phyloP scores from a whole-genome alignment of 2,113 vertebrate species.

The Acanthochromis polyacanthus region DNA sequence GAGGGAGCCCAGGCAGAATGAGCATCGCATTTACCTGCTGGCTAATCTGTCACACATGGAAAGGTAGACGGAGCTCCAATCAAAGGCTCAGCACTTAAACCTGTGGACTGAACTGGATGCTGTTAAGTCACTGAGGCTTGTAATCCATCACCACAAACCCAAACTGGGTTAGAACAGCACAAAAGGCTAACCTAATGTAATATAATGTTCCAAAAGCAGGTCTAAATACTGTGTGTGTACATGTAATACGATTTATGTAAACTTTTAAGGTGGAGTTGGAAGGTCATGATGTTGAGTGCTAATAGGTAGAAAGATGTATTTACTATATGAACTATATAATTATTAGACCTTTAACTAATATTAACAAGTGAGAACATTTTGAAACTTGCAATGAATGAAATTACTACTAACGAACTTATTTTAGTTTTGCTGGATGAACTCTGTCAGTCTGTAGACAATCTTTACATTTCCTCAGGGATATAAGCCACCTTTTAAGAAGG shows the following conservation, averaged over 20 bases:
- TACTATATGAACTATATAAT: no score
- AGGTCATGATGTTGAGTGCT: not conserved
- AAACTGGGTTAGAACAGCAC: not conserved
- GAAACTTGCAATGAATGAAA: not conserved
- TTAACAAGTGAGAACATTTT: not conserved
- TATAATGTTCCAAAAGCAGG: not conserved
- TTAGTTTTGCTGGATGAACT: no score
- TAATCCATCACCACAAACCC: slow-evolving; percentile 1
- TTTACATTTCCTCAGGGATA: slow-evolving; percentile 5
- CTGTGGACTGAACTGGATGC: not conserved
- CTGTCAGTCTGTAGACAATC: not conserved
- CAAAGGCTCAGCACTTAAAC: not conserved
- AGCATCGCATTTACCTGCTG: slow-evolving; percentile 53
- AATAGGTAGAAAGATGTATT: not conserved
- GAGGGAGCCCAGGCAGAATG: slow-evolving; percentile 61
- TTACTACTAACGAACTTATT: not conserved
- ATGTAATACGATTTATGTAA: not conserved
- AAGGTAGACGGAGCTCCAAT: slow-evolving; percentile 42
- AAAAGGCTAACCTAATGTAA: not conserved
- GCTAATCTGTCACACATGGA: slow-evolving; percentile 65
- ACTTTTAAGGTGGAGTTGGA: not conserved
- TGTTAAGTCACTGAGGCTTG: not conserved
- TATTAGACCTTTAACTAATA: not conserved
- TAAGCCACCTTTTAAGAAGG: slow-evolving; percentile 6
- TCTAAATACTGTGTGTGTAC: no score